Base-by-base conservation (phyloP, 2,797 vertebrate species). In the Meriones psammophilus region DNA sequence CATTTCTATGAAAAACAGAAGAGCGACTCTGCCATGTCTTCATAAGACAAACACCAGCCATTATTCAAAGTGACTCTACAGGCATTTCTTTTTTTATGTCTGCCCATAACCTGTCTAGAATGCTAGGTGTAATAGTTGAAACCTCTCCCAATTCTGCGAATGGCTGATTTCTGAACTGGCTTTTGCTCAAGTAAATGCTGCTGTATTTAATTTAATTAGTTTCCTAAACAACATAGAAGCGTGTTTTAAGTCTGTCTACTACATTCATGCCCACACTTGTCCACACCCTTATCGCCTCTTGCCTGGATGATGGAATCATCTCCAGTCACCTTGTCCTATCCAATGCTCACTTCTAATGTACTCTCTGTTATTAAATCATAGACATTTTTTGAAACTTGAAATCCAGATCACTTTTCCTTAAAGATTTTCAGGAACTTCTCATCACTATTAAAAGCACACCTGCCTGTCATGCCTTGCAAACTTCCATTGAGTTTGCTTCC, bases 381-480 rank as follows among this genome's bases (percentile, higher is more conserved):
- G 50, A 22, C 71, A 80, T 30, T 28, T 91, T 89, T 79, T 85
- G 8, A 92, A 86, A 92, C 39, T 91, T 13, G 28, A 76, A 91
- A 50, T 85, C 17, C 42, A 30, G 14, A 30, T 20, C 6, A 30
- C 2, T 80, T 9, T 12, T 8, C 26, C 39, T 76, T 64, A 39
- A 95, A 83, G 54, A 24, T 18, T 3, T 71, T 3, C 22, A 36
- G 0, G n/a, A 66, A 2, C 33, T 93, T 89, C 71, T n/a, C 13
- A 5, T 26, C 8, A 78, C 33, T 89, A 28, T 81, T 68, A 9
- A 18, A 89, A 80, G 50, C 79, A 22, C 69, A 74, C 0, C 17
- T 6, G 30, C 46, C 62, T 56, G 22, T 4, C 14, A 39, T 0
- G 62, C 46, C 74, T 68, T 56, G 28, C 10, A 92, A 46, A 84